A percentile compares a stretch with the other conserved stretches of the same genome.
Conservation (phyloP, 2,113 vertebrate species). For the Terrapene triunguis region DNA sequence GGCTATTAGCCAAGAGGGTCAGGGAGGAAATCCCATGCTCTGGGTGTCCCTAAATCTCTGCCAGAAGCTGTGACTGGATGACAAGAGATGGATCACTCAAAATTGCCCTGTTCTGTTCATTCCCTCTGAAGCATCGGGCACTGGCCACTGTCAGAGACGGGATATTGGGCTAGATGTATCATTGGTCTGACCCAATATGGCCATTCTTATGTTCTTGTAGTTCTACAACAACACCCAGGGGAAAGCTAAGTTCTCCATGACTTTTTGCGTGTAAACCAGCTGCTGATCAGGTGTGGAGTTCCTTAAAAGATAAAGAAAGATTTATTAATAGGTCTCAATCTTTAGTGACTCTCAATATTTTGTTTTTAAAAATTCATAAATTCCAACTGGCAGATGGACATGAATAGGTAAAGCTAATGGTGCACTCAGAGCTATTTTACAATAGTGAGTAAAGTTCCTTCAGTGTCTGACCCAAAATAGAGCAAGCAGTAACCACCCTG, state of each 20-base stretch:
- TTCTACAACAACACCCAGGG: background rate
- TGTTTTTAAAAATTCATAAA: background rate
- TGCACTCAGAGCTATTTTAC: background rate
- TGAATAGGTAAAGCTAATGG: background rate
- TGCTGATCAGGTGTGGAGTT: background rate
- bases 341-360: background rate
- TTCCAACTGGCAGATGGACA: background rate
- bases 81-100: background rate
- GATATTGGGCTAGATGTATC: background rate
- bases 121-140: background rate
- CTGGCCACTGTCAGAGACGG: background rate
- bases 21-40: background rate
- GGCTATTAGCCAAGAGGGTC: background rate
- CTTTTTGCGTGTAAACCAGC: background rate
- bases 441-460: accelerated
- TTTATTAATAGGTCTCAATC: background rate
- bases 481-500: background rate
- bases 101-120: background rate
- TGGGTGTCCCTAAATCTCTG: background rate
- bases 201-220: background rate
- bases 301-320: background rate
- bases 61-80: background rate
- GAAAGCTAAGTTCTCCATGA: background rate
- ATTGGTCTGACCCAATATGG: background rate
- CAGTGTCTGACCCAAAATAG: background rate